A percentile compares a stretch with the other conserved stretches of the same genome.
Conservation (phyloP, 2,113 vertebrate species). For the Turdus rufiventris region DNA sequence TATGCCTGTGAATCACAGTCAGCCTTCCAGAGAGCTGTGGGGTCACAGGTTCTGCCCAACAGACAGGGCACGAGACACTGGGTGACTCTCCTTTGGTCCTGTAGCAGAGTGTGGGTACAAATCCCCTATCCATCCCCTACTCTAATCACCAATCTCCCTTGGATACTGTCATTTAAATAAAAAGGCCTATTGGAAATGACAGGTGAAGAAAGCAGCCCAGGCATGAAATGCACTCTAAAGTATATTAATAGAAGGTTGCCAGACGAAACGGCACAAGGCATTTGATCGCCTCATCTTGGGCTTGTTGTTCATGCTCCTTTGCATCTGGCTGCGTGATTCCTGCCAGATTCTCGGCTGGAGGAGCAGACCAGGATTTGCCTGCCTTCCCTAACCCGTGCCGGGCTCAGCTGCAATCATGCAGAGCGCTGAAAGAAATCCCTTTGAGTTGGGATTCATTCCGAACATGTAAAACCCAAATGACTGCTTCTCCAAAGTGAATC, state of each 20-base stretch:
- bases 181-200: slow-evolving; percentile 51
- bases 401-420: slow-evolving; percentile 56
- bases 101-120: not conserved
- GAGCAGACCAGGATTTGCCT: slow-evolving; percentile 38
- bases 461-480: slow-evolving; percentile 68
- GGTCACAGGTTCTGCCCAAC: not conserved
- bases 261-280: slow-evolving; percentile 51
- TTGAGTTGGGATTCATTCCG: slow-evolving; percentile 64
- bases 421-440: slow-evolving; percentile 65
- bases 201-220: slow-evolving; percentile 62
- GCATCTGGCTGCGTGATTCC: slow-evolving; percentile 53
- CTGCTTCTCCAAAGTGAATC: slow-evolving; percentile 71
- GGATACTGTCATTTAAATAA: slow-evolving; percentile 46
- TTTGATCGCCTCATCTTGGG: slow-evolving; percentile 46
- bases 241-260: slow-evolving; percentile 63
- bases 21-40: not conserved
- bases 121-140: not conserved
- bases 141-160: slow-evolving; percentile 15
- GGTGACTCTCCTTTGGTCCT: not conserved
- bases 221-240: slow-evolving; percentile 57
- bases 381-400: slow-evolving; percentile 13
- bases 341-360: slow-evolving; percentile 54
- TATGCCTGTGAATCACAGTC: not conserved
- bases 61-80: not conserved
- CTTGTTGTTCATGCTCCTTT: slow-evolving; percentile 56